phyloP scores from a whole-genome alignment of 2,888 invertebrate species.

The Prenolepis imparis region DNA sequence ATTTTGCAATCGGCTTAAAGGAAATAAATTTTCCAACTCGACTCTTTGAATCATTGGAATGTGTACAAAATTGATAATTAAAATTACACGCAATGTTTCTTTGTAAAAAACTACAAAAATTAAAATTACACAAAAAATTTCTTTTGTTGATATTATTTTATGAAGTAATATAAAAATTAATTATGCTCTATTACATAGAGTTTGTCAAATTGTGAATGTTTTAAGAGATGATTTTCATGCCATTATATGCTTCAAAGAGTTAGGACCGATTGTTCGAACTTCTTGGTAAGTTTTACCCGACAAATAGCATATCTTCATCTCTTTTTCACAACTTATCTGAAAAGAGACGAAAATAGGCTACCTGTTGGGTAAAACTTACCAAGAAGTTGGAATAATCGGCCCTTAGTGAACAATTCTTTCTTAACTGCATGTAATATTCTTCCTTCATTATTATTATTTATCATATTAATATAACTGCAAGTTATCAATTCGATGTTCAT shows the following conservation, averaged over 20 bases:
- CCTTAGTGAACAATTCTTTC: not conserved
- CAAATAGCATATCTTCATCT: too few relatives aligned
- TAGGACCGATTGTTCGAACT: too few relatives aligned
- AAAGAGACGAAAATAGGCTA: too few relatives aligned
- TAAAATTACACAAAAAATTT: too few relatives aligned
- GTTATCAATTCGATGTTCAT: not conserved
- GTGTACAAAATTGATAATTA: not conserved
- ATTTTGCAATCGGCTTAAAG: constrained; percentile 3
- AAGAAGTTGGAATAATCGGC: too few relatives aligned
- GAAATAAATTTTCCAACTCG: not conserved
- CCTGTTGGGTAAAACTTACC: too few relatives aligned
- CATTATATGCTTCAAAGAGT: not conserved
- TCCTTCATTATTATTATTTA: not conserved
- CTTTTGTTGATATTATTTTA: not conserved
- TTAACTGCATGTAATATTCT: not conserved
- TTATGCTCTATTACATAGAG: not conserved
- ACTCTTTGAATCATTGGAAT: not conserved
- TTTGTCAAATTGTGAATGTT: not conserved
- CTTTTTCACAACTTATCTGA: too few relatives aligned
- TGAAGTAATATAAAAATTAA: not conserved
- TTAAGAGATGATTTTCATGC: not conserved
- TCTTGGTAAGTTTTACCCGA: too few relatives aligned
- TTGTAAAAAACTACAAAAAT: not conserved
- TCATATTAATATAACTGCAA: not conserved
- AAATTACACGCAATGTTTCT: not conserved